Evolutionary conservation across 2,888 invertebrate genomes (phyloP), one percentile per base, ranked within the genome.

Genomic region (Coenonympha arcania): DNA sequence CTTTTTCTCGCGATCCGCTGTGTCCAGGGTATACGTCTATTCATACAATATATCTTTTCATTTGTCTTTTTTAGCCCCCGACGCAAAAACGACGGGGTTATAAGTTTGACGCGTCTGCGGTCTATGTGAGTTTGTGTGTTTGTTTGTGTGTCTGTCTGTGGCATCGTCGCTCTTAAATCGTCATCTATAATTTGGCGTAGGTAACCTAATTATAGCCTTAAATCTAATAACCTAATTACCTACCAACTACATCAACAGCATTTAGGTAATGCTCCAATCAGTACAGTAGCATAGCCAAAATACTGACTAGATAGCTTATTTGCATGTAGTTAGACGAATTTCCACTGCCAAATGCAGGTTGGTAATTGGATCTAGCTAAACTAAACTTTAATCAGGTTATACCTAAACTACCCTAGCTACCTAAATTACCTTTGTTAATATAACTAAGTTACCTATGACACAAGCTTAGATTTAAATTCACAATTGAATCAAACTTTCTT

Each of bases 251-350:
- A 24, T 13, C 39, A 24, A 39, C 24, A 39, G 39, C 24, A 15
- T 9, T 39, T 3, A 20, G 3, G n/a, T n/a, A 24, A 22, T 24
- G 9, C 15, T 4, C 15, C 3, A 39, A 39, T 39, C 39, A 39
- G 22, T 15, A 37, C 37, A 15, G 22, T 8, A 6, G 6, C 36
- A n/a, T 19, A 22, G 4, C 4, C 37, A 24, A 24, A 39, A 39
- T 15, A 9, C 22, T 33, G 9, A n/a, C n/a, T 46, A 28, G 45
- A 34, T 20, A 36, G 42, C n/a, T 11, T 48, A 48, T 48, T 48
- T 48, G 34, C 34, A 42, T 34, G 18, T 48, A 34, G 30, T 42
- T 48, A 42, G 41, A 40, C 26, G 19, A 42, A 48, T 28, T 33
- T 28, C 41, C 8, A 11, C 34, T 47, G 39, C 33, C 40, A 33